Conservation (phyloP, 1,140 invertebrate species). For the Ectropis grisescens region DNA sequence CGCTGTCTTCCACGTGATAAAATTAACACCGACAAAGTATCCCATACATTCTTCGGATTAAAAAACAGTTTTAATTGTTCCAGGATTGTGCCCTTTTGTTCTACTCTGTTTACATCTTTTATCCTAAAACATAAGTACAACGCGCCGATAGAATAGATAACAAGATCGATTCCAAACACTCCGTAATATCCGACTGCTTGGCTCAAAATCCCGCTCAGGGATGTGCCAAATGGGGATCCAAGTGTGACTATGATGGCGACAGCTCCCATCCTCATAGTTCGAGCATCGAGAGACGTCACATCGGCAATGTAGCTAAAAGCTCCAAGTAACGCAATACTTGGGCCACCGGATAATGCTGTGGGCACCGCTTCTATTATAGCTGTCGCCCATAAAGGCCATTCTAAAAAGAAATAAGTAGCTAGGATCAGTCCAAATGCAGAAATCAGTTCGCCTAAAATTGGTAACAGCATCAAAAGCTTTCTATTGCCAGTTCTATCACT, state of each 20-base stretch:
- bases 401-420: conserved; percentile 63
- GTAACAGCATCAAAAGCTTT: conserved; percentile 72
- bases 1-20: conserved; percentile 37
- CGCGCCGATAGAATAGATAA: conserved; percentile 43
- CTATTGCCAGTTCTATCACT: conserved; percentile 72
- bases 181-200: conserved; percentile 60
- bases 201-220: conserved; percentile 56
- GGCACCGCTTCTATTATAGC: conserved; percentile 68
- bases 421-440: conserved; percentile 61
- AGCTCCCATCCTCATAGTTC: conserved; percentile 70
- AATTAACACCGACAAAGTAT: conserved; percentile 59
- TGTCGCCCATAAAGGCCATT: conserved; percentile 68
- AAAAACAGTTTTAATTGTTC: conserved; percentile 49
- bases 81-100: conserved; percentile 25
- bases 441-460: conserved; percentile 69
- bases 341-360: conserved; percentile 66
- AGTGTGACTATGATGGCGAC: conserved; percentile 69
- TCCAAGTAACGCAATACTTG: conserved; percentile 69
- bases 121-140: conserved; percentile 43
- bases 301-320: conserved; percentile 72
- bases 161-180: conserved; percentile 43
- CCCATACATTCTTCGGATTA: conserved; percentile 53
- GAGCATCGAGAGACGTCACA: conserved; percentile 66
- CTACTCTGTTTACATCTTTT: conserved; percentile 30
- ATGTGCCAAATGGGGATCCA: conserved; percentile 51